Base-by-base conservation (phyloP, 2,113 vertebrate species). In the Catharus fuscescens region DNA sequence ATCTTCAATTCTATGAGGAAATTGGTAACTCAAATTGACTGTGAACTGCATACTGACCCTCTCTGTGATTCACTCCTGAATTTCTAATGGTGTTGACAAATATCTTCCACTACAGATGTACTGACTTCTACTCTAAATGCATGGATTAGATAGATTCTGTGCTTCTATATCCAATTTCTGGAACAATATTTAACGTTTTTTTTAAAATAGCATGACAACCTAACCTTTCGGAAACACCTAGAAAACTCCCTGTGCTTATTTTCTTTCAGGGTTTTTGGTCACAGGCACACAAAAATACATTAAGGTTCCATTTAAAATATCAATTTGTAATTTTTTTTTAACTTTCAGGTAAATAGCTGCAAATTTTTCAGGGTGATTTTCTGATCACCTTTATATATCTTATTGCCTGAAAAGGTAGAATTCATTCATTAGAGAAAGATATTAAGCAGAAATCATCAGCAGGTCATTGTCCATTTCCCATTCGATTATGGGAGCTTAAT, bases 151-250 rank as follows among this genome's bases (percentile, higher is more conserved):
- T 8, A 69, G 11, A 64, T 86, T 45, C 9, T 67, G 20, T n/a
- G 67, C 9, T 86, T 72, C 6, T 15, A 86, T 16, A 40, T 74
- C 9, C 4, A 71, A 19, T 45, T 66, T 88, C 15, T 38, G 61
- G 7, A 79, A 9, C 1, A 62, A 11, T 18, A 48, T 65, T 65
- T 47, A 36, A 47, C 6, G 56, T 6, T 80, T 77, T 77, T 64
- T 2, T 74, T 2, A 2, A 36, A 72, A 47, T 42, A 36, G 1
- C 14, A 4, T 45, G 2, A 36, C 5, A 16, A 45, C 5, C 2
- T n/a, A 71, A n/a, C 1, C 2, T 38, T 79, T 71, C 28, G 21
- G 29, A 81, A 79, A 45, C 18, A 40, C 8, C 25, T 54, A 21
- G 26, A 86, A 59, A 78, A 9, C 1, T 32, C 3, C 15, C 40